Base-by-base conservation (phyloP, 2,113 vertebrate species). In the Syrmaticus mikado region DNA sequence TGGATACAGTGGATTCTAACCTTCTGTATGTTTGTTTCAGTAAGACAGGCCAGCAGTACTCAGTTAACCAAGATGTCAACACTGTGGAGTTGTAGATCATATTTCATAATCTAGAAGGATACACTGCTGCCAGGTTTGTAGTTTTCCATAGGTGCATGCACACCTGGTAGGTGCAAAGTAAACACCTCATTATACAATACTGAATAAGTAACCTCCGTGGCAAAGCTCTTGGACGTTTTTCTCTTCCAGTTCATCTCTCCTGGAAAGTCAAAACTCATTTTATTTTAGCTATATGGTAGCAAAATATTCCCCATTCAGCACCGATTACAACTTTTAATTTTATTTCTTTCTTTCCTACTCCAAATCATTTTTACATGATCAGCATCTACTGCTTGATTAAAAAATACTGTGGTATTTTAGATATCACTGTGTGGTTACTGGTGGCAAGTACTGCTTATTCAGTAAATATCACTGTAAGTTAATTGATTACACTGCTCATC, bases 11-110 rank as follows among this genome's bases (percentile, higher is more conserved):
- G 48, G 41, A 20, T 85, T 30, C 21, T 76, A 79, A 15, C 13
- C 28, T 40, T 73, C 68, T 0, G 0, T 6, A 13, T 17, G 41
- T 60, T 68, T 58, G 30, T 28, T 70, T 74, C 67, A 12, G 40
- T 38, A 28, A 66, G 66, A 28, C n/a, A 74, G 32, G 43, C 19
- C 21, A 22, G 15, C 0, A 1, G 17, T 22, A 62, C 40, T 68
- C 34, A 19, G 41, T 52, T 89, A 85, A 78, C 48, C 43, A 61
- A 89, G n/a, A 46, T 91, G 50, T 68, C 70, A 82, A 55, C 72
- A 71, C n/a, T 8, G 6, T 61, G 32, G 18, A 62, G 40, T 6
- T 30, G 12, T 20, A 92, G 65, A 45, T 66, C 68, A 73, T 5
- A 6, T 82, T 75, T 85, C 84, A 76, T 45, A 43, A 67, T 55